Evolutionary conservation across 1,140 invertebrate genomes (phyloP), one percentile per base, ranked within the genome.

Genomic region (Aphaenogaster rudis): DNA sequence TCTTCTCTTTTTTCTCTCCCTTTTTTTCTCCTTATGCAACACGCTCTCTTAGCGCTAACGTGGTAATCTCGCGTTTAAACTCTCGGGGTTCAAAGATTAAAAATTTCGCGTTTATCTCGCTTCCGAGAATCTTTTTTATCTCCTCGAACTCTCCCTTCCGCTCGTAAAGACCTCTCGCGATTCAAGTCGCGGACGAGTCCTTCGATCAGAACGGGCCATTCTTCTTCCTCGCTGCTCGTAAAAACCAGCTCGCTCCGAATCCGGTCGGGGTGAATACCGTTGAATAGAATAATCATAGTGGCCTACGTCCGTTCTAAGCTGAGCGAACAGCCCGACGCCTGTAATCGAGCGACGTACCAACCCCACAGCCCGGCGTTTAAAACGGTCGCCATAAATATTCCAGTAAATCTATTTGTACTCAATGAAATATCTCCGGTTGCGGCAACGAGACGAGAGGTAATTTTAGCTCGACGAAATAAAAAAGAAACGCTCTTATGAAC

Each of bases 221-320:
- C 59, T 52, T 78, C 71, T 78, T 54, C 15, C 45, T 76, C 39
- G 5, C 52, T 9, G 86, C 48, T 74, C 17, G 50, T 74, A 82
- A 87, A 87, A 88, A 88, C 50, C 61, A 74, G 69, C 48, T 64
- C 64, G 77, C 76, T 36, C 54, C 39, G 76, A 50, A 80, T 80
- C 66, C 64, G 59, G 42, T 86, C 66, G 86, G 72, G 64, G 76
- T 69, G 86, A 86, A 77, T 67, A 57, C 36, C 9, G 61, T 82
- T 64, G 63, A 69, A 88, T 90, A 84, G 86, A 64, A 87, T 86
- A 61, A 78, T 48, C 39, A 45, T 48, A 82, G 69, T 45, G 17
- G 28, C 21, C 52, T 33, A 63, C 72, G 71, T 77, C 15, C 72
- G 33, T 63, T 61, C 54, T 77, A 54, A 61, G 28, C 45, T 39